phyloP scores from a whole-genome alignment of 2,797 vertebrate species.

The Arnoldichthys spilopterus region DNA sequence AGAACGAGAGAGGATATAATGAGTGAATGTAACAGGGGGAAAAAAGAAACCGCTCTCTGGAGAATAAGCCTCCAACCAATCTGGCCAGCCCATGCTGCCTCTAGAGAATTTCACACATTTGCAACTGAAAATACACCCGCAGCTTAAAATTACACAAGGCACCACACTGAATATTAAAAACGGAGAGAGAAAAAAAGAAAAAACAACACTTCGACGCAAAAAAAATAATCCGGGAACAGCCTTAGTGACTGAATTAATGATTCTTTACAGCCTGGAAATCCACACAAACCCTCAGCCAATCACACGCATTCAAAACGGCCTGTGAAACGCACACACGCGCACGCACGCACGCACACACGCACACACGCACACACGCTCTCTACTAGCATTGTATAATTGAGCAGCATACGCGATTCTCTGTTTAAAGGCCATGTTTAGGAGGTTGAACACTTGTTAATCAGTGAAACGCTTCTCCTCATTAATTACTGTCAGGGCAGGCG shows the following conservation, averaged over 20 bases:
- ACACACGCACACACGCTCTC: not conserved
- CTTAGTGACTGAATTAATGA: slow-evolving; percentile 47
- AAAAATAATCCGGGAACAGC: slow-evolving; percentile 20
- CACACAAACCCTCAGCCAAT: slow-evolving; percentile 22
- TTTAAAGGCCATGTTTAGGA: slow-evolving; percentile 6
- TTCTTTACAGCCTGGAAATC: slow-evolving; percentile 31
- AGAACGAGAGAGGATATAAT: not conserved
- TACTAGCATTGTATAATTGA: not conserved
- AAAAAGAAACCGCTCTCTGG: not conserved
- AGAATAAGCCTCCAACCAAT: not conserved
- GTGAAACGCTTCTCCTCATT: slow-evolving; percentile 24
- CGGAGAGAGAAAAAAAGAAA: not conserved
- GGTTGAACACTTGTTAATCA: slow-evolving; percentile 25
- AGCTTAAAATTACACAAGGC: slow-evolving; percentile 40
- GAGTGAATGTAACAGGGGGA: not conserved
- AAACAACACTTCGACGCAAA: not conserved
- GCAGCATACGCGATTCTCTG: not conserved
- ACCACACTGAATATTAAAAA: slow-evolving; percentile 44
- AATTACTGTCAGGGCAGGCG: slow-evolving; percentile 7
- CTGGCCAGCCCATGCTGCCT: not conserved
- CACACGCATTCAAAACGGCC: not conserved
- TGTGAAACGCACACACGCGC: not conserved
- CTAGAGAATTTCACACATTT: slow-evolving; percentile 4
- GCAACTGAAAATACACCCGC: slow-evolving; percentile 5
- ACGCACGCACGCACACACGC: not conserved